Evolutionary conservation across 2,888 invertebrate genomes (phyloP).

Genomic region (Melanostoma scalare): DNA sequence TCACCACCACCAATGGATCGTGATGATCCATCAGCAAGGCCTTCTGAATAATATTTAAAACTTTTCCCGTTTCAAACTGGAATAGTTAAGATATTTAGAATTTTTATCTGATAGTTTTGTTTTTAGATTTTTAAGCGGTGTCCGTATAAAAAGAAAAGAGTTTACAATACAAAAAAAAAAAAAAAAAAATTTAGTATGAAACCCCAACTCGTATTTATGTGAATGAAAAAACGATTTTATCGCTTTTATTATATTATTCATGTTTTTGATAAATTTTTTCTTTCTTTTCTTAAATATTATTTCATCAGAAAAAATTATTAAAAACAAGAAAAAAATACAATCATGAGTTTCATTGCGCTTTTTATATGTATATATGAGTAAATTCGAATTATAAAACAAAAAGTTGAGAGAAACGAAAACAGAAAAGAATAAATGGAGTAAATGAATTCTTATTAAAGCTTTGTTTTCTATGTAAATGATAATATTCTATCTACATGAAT

Average conservation of each 20-base stretch:
- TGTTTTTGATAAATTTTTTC: background rate
- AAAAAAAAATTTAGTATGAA: slow-evolving; percentile 22
- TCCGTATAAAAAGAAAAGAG: slow-evolving; percentile 25
- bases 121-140: slow-evolving; percentile 63
- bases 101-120: slow-evolving; percentile 63
- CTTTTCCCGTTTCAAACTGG: slow-evolving; percentile 38
- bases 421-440: slow-evolving; percentile 7
- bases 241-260: background rate
- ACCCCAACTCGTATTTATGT: slow-evolving; percentile 24
- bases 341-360: slow-evolving; percentile 61
- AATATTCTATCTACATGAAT: slow-evolving; percentile 66
- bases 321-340: slow-evolving; percentile 4
- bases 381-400: slow-evolving; percentile 31
- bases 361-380: slow-evolving; percentile 57
- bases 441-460: slow-evolving; percentile 40
- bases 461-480: slow-evolving; percentile 65
- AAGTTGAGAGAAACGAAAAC: slow-evolving; percentile 13
- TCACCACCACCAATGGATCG: slow-evolving; percentile 93
- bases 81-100: slow-evolving; percentile 64
- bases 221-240: slow-evolving; percentile 20
- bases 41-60: slow-evolving; percentile 77
- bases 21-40: slow-evolving; percentile 81
- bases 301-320: slow-evolving; percentile 23
- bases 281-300: slow-evolving; percentile 26
- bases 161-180: slow-evolving; percentile 11